Conservation (phyloP, 2,113 vertebrate species). For the Spilogale gracilis region DNA sequence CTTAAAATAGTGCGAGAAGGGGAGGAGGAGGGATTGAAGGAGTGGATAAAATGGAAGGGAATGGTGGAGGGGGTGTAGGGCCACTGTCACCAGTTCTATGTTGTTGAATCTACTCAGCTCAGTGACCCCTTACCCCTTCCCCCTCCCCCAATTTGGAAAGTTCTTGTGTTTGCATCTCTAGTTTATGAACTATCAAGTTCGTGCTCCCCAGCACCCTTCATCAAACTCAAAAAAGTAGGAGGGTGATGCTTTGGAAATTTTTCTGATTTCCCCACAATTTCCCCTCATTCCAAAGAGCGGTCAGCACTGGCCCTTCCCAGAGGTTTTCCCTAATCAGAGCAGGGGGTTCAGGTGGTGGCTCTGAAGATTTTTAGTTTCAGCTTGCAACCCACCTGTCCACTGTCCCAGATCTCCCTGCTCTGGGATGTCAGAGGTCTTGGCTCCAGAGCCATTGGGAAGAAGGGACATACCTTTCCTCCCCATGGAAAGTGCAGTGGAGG, state of each 20-base stretch:
- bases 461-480: not conserved
- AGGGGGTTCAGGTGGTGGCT: no score
- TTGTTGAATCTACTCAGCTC: not conserved
- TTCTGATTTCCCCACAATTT: not conserved
- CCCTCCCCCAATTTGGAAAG: no score
- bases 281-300: not conserved
- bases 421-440: not conserved
- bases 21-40: not conserved
- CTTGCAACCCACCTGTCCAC: not conserved
- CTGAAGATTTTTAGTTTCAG: not conserved
- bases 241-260: not conserved
- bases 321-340: not conserved
- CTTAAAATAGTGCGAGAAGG: not conserved
- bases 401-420: not conserved
- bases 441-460: not conserved
- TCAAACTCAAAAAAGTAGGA: not conserved
- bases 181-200: not conserved
- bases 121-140: not conserved
- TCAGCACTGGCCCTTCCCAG: not conserved
- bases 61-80: not conserved
- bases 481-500: not conserved
- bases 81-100: not conserved
- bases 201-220: not conserved
- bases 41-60: not conserved
- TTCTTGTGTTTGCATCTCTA: not conserved